Evolutionary conservation across 1,140 invertebrate genomes (phyloP).

Genomic region (Zaprionus taronus): DNA sequence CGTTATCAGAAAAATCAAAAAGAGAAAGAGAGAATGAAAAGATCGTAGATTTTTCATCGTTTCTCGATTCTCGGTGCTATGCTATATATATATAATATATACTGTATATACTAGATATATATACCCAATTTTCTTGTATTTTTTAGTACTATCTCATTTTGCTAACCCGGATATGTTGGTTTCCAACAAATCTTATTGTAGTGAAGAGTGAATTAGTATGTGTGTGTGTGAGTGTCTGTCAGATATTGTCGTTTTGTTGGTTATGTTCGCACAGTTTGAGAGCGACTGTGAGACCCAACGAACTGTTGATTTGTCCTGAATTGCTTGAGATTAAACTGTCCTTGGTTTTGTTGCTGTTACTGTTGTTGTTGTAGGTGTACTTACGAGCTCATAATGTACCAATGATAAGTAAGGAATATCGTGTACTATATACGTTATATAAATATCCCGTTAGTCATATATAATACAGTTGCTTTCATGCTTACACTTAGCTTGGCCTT

Average conservation of each 20-base stretch:
- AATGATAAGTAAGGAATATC: slow-evolving; percentile 27
- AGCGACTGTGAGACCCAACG: neutral
- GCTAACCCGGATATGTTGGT: slow-evolving; percentile 64
- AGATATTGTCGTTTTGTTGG: slow-evolving; percentile 62
- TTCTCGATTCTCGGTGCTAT: slow-evolving; percentile 18
- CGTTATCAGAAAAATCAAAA: slow-evolving; percentile 32
- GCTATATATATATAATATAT: slow-evolving; percentile 14
- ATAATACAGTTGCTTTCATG: slow-evolving; percentile 72
- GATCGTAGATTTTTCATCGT: slow-evolving; percentile 2
- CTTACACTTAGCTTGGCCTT: slow-evolving; percentile 36
- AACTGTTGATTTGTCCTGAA: slow-evolving; percentile 72
- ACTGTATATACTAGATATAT: slow-evolving; percentile 8
- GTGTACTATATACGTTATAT: slow-evolving; percentile 31
- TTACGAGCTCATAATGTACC: slow-evolving; percentile 20
- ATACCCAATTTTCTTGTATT: neutral
- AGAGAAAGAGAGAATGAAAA: slow-evolving; percentile 21
- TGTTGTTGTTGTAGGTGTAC: slow-evolving; percentile 2
- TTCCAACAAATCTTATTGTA: slow-evolving; percentile 51
- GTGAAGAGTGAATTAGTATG: slow-evolving; percentile 27
- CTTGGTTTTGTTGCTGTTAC: slow-evolving; percentile 16
- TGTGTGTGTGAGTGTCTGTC: slow-evolving; percentile 39
- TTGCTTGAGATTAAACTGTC: slow-evolving; percentile 67
- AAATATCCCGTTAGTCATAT: slow-evolving; percentile 53
- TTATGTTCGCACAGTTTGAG: slow-evolving; percentile 17
- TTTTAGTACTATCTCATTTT: slow-evolving; percentile 18